phyloP scores from a whole-genome alignment of 37 sponge, comb jelly and placozoan species.

The Tethya wilhelma region DNA sequence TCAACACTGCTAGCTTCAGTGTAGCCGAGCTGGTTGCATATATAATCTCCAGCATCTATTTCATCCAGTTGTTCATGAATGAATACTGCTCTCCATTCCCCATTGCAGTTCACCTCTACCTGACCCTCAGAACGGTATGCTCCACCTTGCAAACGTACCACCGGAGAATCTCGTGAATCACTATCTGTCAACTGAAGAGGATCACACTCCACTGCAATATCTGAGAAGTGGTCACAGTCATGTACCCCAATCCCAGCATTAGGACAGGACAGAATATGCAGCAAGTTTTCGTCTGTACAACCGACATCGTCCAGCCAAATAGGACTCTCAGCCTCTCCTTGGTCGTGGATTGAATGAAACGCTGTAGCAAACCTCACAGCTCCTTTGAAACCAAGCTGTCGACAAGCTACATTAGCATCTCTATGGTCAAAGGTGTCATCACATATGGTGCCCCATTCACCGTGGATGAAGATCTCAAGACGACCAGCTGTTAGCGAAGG shows the following conservation, averaged over 20 bases:
- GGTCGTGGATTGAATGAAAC: constrained; percentile 9
- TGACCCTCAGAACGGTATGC: background rate
- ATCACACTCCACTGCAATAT: constrained; percentile 23
- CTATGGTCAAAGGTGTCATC: background rate
- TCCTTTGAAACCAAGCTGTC: constrained; percentile 20
- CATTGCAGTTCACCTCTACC: constrained; percentile 19
- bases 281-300: background rate
- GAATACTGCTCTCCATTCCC: background rate
- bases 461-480: constrained; percentile 35
- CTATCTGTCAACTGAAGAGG: background rate
- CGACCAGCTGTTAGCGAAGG: constrained; percentile 8
- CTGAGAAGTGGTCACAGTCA: constrained; percentile 29
- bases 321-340: background rate
- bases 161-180: background rate
- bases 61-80: background rate
- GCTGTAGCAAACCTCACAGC: background rate
- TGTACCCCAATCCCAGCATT: background rate
- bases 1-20: constrained; percentile 2
- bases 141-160: background rate
- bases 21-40: constrained; percentile 15
- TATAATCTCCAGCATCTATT: constrained; percentile 17
- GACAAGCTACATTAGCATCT: constrained; percentile 25
- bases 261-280: constrained; percentile 33
- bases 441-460: constrained; percentile 33
- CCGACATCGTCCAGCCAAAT: constrained; percentile 33